A percentile compares a stretch with the other conserved stretches of the same genome.
Evolutionary conservation across 2,888 invertebrate genomes (phyloP).

Genomic region (Zygothrica quintamaculata): DNA sequence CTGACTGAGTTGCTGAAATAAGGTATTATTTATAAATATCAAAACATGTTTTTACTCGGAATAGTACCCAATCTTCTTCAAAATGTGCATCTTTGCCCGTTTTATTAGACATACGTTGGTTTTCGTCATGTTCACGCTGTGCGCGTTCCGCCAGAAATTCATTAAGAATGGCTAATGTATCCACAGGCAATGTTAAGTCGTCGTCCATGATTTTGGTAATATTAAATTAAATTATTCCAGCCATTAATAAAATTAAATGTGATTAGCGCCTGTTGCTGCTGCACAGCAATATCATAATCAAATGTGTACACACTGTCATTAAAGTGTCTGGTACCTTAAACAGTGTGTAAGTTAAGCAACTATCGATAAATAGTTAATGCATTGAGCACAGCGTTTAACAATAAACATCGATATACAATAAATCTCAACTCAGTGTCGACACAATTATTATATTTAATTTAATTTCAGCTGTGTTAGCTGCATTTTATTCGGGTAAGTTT

Average conservation of each 20-base stretch:
- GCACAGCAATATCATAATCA: constrained; percentile 9
- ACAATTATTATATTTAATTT: constrained; percentile 47
- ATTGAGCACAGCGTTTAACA: constrained; percentile 2
- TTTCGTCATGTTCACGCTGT: constrained; percentile 86
- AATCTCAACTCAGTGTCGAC: constrained; percentile 44
- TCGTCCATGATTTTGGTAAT: constrained; percentile 48
- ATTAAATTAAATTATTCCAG: not conserved
- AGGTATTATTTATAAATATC: not conserved
- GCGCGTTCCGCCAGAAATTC: constrained; percentile 91
- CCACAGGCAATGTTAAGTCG: constrained; percentile 88
- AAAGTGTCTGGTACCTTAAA: constrained; percentile 1
- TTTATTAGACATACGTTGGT: constrained; percentile 77
- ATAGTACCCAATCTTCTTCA: constrained; percentile 95
- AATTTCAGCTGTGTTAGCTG: constrained; percentile 37
- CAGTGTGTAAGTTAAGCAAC: not conserved
- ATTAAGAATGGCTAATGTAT: constrained; percentile 90
- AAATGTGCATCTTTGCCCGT: constrained; percentile 86
- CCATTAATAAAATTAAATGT: constrained; percentile 13
- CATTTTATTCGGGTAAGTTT: constrained; percentile 38
- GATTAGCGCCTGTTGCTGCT: not conserved
- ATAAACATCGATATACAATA: constrained; percentile 34
- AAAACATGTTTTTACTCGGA: too few relatives aligned
- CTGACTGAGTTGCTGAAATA: constrained; percentile 94
- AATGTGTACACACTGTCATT: constrained; percentile 35
- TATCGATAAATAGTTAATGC: constrained; percentile 38